phyloP scores from a whole-genome alignment of 2,113 vertebrate species.

The Corvus moneduloides region DNA sequence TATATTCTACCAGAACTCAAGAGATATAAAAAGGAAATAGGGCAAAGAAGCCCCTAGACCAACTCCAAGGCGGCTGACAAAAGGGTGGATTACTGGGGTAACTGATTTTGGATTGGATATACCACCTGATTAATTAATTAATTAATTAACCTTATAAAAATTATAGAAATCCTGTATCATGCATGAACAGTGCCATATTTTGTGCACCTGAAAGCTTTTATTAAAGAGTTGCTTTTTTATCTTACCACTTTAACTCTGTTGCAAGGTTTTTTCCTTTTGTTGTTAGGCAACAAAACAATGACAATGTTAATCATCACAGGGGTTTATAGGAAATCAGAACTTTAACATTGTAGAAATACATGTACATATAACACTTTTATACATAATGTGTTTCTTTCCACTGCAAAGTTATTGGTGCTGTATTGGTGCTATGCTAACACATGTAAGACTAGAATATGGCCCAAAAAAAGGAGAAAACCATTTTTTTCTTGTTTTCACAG shows the following conservation, averaged over 20 bases:
- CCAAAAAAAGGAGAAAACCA: not conserved
- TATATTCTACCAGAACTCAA: not conserved
- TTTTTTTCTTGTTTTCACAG: not conserved
- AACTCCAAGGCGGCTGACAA: not conserved
- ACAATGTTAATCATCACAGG: not conserved
- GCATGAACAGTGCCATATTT: not conserved
- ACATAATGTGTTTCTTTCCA: not conserved
- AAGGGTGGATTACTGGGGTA: not conserved
- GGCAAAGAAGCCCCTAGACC: not conserved
- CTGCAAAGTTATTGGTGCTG: not conserved
- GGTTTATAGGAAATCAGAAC: not conserved
- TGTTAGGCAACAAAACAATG: not conserved
- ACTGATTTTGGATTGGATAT: not conserved
- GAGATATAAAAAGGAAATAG: not conserved
- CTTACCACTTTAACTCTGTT: not conserved
- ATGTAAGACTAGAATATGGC: not conserved
- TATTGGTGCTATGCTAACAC: not conserved
- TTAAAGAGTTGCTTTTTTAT: not conserved
- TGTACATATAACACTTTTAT: not conserved
- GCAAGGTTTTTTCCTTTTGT: not conserved
- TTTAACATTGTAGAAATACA: not conserved
- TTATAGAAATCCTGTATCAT: not conserved
- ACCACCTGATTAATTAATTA: not conserved
- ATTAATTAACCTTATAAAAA: not conserved
- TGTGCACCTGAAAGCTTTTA: not conserved